Conservation (phyloP, 2,113 vertebrate species). For the Silurus asotus region DNA sequence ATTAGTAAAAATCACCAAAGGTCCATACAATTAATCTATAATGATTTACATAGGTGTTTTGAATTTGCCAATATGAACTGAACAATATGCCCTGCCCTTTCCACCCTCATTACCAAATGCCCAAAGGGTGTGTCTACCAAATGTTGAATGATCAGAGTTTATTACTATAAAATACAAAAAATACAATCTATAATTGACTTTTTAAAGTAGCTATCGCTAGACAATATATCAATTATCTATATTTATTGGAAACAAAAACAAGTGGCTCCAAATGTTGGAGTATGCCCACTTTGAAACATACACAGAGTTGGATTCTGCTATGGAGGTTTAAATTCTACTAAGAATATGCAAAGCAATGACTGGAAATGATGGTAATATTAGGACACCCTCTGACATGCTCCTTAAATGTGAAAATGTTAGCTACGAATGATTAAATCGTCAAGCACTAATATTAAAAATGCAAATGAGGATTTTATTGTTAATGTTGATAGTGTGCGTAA, state of each 20-base stretch:
- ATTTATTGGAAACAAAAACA: neutral
- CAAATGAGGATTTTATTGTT: neutral
- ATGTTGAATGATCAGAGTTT: neutral
- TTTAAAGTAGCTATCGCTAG: neutral
- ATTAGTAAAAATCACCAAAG: neutral
- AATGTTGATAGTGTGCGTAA: too few species aligned
- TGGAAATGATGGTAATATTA: neutral
- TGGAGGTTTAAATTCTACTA: neutral
- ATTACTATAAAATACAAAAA: neutral
- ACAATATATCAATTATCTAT: neutral
- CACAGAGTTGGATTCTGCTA: neutral
- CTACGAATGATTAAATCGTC: neutral
- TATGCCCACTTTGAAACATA: neutral
- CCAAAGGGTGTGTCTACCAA: neutral
- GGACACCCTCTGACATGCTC: neutral
- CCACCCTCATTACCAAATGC: neutral
- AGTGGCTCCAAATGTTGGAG: neutral
- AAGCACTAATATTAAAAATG: neutral
- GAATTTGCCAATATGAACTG: neutral
- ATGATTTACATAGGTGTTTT: neutral
- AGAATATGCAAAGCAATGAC: neutral
- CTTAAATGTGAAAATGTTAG: neutral
- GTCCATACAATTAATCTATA: neutral
- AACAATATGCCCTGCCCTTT: neutral
- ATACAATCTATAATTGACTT: neutral